These are phyloP conservation scores for Collichthys lucidus DNA, from an alignment of 2,113 vertebrate genomes.

Conservation along the genomic window DNA sequence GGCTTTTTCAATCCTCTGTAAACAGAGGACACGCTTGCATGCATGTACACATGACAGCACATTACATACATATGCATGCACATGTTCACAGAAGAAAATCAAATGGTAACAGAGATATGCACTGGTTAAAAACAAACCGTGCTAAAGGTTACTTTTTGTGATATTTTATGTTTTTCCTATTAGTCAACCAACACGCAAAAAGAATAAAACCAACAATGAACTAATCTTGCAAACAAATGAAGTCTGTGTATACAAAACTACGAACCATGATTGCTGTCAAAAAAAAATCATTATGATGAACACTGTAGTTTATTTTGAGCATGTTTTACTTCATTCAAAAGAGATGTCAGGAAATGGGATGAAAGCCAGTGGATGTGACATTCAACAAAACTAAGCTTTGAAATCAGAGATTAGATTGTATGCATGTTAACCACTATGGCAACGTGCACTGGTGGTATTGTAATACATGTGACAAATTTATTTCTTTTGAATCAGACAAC, in stretches of 20 bases:
- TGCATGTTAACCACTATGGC: neutral
- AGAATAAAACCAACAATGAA: neutral
- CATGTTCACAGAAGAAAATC: conserved; percentile 17
- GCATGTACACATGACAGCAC: conserved; percentile 35
- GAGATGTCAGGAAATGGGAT: neutral
- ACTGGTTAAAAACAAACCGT: neutral
- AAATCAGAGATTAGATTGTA: neutral
- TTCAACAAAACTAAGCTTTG: neutral
- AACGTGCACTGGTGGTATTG: neutral
- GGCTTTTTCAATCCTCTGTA: conserved; percentile 58
- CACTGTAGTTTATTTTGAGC: neutral
- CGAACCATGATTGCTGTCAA: neutral
- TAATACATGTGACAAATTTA: neutral
- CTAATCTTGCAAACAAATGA: conserved; percentile 1
- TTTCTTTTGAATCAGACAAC: neutral
- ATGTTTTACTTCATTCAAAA: neutral
- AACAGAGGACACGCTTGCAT: conserved; percentile 58
- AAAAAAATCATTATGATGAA: neutral
- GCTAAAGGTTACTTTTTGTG: neutral
- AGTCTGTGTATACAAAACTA: neutral
- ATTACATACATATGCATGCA: conserved; percentile 1
- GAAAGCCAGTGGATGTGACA: neutral
- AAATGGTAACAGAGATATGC: neutral
- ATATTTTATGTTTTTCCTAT: neutral
- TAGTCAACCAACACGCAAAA: conserved; percentile 5